phyloP scores from a whole-genome alignment of 2,113 vertebrate genomes.

The Thunnus maccoyii region DNA sequence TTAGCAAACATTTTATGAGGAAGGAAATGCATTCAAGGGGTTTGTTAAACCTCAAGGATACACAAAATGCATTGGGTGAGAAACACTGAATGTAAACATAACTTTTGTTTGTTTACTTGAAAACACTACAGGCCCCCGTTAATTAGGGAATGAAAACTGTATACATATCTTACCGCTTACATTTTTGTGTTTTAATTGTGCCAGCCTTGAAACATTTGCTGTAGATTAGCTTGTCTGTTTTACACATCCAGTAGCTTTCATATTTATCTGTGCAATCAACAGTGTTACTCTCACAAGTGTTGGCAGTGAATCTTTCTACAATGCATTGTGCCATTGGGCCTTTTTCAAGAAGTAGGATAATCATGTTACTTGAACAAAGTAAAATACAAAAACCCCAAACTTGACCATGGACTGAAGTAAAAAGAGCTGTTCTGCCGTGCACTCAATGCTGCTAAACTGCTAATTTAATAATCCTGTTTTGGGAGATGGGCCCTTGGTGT shows the following conservation, averaged over 20 bases:
- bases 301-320: neutral
- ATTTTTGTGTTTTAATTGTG: too few relatives aligned
- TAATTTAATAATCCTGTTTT: constrained; percentile 60
- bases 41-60: too few relatives aligned
- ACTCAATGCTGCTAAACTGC: constrained; percentile 37
- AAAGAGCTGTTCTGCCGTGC: constrained; percentile 6
- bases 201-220: neutral
- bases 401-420: constrained; percentile 22
- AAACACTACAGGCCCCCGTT: too few relatives aligned
- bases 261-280: constrained; percentile 7
- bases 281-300: neutral
- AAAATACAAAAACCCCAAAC: constrained; percentile 22
- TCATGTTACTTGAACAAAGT: constrained; percentile 31
- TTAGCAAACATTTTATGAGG: too few relatives aligned
- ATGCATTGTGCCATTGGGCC: neutral
- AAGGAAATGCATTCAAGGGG: too few relatives aligned
- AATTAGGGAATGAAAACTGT: neutral
- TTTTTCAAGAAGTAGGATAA: constrained; percentile 28
- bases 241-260: neutral
- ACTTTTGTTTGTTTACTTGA: too few relatives aligned
- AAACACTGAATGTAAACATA: too few relatives aligned
- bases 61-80: too few relatives aligned
- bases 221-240: neutral
- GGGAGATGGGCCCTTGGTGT: constrained; percentile 34
- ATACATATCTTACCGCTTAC: neutral